Percentiles rank a stretch among this genome's conserved stretches.
These are phyloP conservation scores for Bolborhynchus lineola DNA, from an alignment of 2,113 vertebrate species.

Conservation along the genomic window DNA sequence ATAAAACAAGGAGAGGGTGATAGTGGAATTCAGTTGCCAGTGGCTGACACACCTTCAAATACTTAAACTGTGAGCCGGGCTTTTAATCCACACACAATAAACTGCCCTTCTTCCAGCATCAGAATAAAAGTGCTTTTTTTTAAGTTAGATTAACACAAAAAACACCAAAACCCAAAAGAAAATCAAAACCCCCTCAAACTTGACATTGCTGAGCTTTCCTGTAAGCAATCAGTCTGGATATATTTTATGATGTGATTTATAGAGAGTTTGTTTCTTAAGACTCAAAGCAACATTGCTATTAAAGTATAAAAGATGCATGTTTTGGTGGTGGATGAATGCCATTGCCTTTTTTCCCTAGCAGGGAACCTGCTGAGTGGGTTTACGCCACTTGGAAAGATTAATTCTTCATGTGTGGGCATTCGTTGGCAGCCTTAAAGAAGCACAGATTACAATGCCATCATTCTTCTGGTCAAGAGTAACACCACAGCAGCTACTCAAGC, in stretches of 20 bases:
- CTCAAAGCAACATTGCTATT: constrained; percentile 21
- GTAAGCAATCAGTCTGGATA: constrained; percentile 11
- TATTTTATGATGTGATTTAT: constrained; percentile 64
- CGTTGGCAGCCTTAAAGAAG: not conserved
- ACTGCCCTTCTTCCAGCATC: not conserved
- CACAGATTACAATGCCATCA: not conserved
- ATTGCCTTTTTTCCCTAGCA: not conserved
- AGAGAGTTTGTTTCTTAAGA: constrained; percentile 39
- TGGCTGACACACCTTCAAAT: not conserved
- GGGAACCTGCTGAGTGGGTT: not conserved
- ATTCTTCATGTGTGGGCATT: constrained; percentile 45
- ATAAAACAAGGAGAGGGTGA: not conserved
- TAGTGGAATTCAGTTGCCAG: not conserved
- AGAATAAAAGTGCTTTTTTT: not conserved
- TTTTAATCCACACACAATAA: constrained; percentile 25
- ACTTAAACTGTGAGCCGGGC: not conserved
- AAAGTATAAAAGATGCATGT: constrained; percentile 1
- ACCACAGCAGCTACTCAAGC: not conserved
- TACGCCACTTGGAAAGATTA: not conserved
- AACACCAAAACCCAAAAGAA: not conserved
- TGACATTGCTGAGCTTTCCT: not conserved
- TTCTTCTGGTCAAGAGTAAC: not conserved
- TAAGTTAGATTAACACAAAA: not conserved
- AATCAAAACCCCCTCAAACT: not conserved
- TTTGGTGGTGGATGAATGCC: constrained; percentile 11